Percentiles rank a stretch among this genome's conserved stretches.
phyloP scores from a whole-genome alignment of 1,140 invertebrate species.

The Charaxes varanes region DNA sequence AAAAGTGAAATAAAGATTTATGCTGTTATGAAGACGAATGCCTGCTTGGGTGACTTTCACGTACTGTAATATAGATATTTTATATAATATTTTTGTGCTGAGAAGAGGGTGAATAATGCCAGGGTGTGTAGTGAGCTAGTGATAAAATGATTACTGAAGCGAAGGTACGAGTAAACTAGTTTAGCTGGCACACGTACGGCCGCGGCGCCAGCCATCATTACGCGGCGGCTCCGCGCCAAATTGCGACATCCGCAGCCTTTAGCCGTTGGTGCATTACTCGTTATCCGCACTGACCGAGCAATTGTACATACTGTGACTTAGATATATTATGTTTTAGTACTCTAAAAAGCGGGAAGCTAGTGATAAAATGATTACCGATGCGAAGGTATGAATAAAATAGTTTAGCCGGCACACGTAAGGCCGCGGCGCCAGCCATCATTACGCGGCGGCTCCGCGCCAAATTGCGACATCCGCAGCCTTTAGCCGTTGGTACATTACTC shows the following conservation, averaged over 20 bases:
- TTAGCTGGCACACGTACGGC: slow-evolving; percentile 43
- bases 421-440: slow-evolving; percentile 36
- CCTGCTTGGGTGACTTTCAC: no score
- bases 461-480: slow-evolving; percentile 50
- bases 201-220: slow-evolving; percentile 39
- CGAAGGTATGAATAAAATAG: slow-evolving; percentile 17
- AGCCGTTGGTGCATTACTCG: slow-evolving; percentile 8
- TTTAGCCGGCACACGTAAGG: slow-evolving; percentile 40
- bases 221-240: slow-evolving; percentile 43
- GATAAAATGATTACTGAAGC: slow-evolving; percentile 25
- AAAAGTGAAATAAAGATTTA: no score
- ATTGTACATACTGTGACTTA: no score
- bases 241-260: slow-evolving; percentile 47
- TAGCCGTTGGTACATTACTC: slow-evolving; percentile 11
- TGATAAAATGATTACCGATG: slow-evolving; percentile 20
- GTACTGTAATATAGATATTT: no score
- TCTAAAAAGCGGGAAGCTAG: no score
- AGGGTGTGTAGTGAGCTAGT: no score
- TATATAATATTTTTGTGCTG: no score
- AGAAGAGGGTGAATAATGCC: no score
- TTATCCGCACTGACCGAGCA: no score
- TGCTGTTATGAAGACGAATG: no score
- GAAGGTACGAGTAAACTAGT: slow-evolving; percentile 19
- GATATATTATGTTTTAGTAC: no score
- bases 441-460: slow-evolving; percentile 42